phyloP scores from a whole-genome alignment of 2,797 vertebrate species.

The Poecilia wingei region DNA sequence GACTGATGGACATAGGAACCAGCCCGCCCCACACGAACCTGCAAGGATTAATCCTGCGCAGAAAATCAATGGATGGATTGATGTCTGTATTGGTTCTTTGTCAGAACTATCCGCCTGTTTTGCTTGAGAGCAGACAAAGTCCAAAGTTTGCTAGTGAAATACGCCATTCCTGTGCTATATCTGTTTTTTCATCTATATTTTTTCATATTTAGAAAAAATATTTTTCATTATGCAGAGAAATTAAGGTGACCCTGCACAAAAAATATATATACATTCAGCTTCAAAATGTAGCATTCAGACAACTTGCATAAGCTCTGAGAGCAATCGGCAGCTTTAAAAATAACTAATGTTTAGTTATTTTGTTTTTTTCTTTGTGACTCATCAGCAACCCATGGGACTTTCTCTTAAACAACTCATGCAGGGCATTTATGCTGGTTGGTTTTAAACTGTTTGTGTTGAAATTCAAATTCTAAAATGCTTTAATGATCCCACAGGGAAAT shows the following conservation, averaged over 20 bases:
- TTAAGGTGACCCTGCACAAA: not conserved
- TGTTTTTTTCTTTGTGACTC: not conserved
- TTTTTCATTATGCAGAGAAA: not conserved
- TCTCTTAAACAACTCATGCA: not conserved
- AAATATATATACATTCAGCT: not conserved
- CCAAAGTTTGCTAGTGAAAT: not conserved
- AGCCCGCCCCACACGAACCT: not conserved
- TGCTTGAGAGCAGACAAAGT: not conserved
- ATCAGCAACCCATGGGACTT: not conserved
- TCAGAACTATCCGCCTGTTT: not conserved
- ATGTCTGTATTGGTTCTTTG: not conserved
- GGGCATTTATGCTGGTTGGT: not conserved
- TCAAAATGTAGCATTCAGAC: not conserved
- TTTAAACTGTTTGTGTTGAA: not conserved
- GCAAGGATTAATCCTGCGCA: constrained; percentile 1
- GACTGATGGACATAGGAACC: not conserved
- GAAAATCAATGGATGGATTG: constrained; percentile 2
- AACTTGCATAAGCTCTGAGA: not conserved
- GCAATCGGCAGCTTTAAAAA: not conserved
- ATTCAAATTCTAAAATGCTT: no score
- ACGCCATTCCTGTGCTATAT: not conserved
- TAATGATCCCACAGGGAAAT: not conserved
- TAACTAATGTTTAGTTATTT: not conserved
- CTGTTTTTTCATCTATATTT: not conserved
- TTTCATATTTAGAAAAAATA: not conserved